Base-by-base conservation (phyloP, 2,113 vertebrate genomes). In the Mus pahari region DNA sequence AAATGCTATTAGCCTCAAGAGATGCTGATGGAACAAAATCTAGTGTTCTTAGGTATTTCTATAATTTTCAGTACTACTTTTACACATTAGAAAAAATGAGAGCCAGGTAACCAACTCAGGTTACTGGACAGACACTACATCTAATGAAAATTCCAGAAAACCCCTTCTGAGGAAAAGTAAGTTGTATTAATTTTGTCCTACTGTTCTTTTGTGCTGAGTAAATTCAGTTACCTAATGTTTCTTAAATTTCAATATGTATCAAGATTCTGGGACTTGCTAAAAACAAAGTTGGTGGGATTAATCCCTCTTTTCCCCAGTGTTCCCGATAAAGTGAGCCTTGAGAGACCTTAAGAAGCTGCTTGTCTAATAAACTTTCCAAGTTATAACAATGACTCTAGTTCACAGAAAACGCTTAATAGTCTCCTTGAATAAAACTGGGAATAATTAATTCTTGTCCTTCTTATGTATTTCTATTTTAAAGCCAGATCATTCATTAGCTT, bases 11-110 rank as follows among this genome's bases (percentile, higher is more conserved):
- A 58, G 48, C 26, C 58, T 48, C 48, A 58, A 70, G 26, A 77
- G 55, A 78, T n/a, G 68, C 3, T 33, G 19, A 58, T 28, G 9
- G 13, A 55, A 9, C 42, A 68, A 94, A 94, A 74, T 13, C 36
- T 53, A 92, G n/a, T 48, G 70, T 70, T 50, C 31, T 68, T 68
- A 86, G 62, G 84, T 58, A 13, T 24, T 50, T 36, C 73, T 60
- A 55, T 7, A 83, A 13, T 22, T 86, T 68, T 77, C 93, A 9
- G 16, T 89, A 95, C 60, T 89, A 31, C 84, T 86, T 94, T 92
- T 89, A 64, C 45, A 78, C 50, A 66, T 82, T 53, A 68, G 14
- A 4, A 86, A 86, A 96, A 86, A 39, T 14, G 64, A 89, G 73
- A 81, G 28, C 33, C 36, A 70, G 28, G 39, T 81, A 53, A 45